Percentiles rank a stretch among this genome's conserved stretches.
Conservation (phyloP, 2,888 invertebrate genomes). For the Tenodera sinensis region DNA sequence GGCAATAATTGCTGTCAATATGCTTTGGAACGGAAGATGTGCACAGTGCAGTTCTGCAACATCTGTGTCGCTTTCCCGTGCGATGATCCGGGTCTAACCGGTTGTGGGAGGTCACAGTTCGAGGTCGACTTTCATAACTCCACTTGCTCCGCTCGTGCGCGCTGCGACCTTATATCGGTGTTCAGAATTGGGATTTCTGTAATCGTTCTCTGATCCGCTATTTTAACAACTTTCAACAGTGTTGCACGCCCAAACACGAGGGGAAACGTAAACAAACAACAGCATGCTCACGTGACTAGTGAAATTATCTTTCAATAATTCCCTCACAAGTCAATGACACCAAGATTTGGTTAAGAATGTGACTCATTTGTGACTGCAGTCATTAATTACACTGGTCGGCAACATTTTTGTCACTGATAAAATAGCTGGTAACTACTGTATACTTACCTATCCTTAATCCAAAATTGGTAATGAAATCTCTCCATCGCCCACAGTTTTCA, state of each 20-base stretch:
- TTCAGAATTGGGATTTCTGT: neutral
- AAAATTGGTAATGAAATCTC: no score
- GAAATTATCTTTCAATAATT: no score
- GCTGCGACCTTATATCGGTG: neutral
- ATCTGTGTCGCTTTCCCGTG: neutral
- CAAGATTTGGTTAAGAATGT: no score
- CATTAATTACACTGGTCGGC: no score
- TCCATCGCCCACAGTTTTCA: no score
- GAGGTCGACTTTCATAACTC: neutral
- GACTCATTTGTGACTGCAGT: no score
- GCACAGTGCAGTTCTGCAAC: neutral
- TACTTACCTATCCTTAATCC: no score
- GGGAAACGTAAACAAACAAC: neutral
- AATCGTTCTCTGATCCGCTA: neutral
- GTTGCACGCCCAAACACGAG: neutral
- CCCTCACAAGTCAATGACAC: no score
- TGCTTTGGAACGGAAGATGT: neutral
- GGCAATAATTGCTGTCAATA: neutral
- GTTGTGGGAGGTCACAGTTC: neutral
- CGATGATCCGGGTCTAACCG: neutral
- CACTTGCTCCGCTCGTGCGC: neutral
- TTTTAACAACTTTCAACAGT: neutral
- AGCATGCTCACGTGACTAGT: no score
- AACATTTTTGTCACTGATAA: no score
- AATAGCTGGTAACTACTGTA: no score